phyloP scores from a whole-genome alignment of 53 echinoderm and acorn worm genomes.

The Patiria pectinifera region DNA sequence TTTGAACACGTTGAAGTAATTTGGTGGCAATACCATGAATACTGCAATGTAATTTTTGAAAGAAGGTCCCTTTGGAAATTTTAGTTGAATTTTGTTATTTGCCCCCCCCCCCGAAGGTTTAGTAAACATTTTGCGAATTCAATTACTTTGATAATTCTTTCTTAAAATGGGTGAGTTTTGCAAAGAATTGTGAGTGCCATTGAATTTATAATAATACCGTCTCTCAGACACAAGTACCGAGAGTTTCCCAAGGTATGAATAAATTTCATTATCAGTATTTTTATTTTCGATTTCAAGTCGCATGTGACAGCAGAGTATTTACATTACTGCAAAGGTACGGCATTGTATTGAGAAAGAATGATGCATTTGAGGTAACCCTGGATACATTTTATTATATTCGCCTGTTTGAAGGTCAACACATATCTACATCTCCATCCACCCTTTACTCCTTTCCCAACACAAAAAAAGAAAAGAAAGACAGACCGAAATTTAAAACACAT shows the following conservation, averaged over 20 bases:
- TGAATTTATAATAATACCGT: not conserved
- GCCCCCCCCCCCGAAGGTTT: not conserved
- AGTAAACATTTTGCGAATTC: not conserved
- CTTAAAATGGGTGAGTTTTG: not conserved
- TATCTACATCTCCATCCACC: too few species aligned
- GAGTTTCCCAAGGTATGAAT: not conserved
- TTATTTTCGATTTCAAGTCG: not conserved
- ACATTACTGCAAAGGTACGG: not conserved
- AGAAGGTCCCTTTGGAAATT: not conserved
- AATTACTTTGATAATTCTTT: not conserved
- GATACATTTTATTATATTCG: too few species aligned
- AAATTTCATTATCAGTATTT: not conserved
- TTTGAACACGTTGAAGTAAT: too few species aligned
- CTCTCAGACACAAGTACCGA: not conserved
- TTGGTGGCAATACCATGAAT: not conserved
- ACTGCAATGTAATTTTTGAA: not conserved
- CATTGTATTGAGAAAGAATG: not conserved
- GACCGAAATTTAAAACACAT: not conserved
- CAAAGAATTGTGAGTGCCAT: not conserved
- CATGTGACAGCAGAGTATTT: not conserved
- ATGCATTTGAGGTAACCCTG: not conserved
- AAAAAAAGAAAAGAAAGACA: not conserved
- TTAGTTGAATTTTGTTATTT: not conserved
- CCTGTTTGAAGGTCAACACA: too few species aligned
- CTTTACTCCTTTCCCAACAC: too few species aligned